Evolutionary conservation across 2,113 vertebrate species (phyloP).

Genomic region (Xiphias gladius): DNA sequence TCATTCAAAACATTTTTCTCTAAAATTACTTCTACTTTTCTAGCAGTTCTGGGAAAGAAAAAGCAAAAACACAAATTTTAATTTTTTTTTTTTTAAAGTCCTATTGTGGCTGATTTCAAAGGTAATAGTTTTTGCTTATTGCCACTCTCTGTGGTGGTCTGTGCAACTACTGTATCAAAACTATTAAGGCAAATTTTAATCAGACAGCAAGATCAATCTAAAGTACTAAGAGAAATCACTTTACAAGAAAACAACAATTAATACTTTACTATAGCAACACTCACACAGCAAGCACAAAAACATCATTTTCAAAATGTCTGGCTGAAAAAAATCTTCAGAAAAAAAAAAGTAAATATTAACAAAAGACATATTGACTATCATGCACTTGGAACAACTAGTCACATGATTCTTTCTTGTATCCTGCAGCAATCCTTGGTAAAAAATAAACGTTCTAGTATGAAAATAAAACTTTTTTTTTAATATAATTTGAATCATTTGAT

Average conservation of each 20-base stretch:
- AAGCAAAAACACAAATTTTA: conserved; percentile 89
- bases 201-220: conserved; percentile 88
- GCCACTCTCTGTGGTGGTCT: conserved; percentile 80
- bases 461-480: conserved; percentile 92
- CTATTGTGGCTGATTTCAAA: conserved; percentile 93
- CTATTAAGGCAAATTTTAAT: conserved; percentile 96
- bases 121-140: conserved; percentile 90
- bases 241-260: conserved; percentile 86
- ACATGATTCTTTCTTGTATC: conserved; percentile 88
- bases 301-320: conserved; percentile 86
- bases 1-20: conserved; percentile 87
- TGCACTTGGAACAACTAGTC: conserved; percentile 90
- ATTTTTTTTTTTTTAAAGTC: conserved; percentile 89
- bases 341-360: conserved; percentile 85
- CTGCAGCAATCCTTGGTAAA: conserved; percentile 89
- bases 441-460: conserved; percentile 92
- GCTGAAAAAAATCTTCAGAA: conserved; percentile 75
- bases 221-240: conserved; percentile 87
- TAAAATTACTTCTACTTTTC: conserved; percentile 54
- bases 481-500: conserved; percentile 91
- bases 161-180: conserved; percentile 92
- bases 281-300: conserved; percentile 96
- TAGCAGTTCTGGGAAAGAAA: conserved; percentile 75
- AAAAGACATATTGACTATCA: conserved; percentile 89
- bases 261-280: conserved; percentile 93